These are phyloP conservation scores for Trissoscelio sp. DNA, from an alignment of 2,888 invertebrate species.

Conservation along the genomic window DNA sequence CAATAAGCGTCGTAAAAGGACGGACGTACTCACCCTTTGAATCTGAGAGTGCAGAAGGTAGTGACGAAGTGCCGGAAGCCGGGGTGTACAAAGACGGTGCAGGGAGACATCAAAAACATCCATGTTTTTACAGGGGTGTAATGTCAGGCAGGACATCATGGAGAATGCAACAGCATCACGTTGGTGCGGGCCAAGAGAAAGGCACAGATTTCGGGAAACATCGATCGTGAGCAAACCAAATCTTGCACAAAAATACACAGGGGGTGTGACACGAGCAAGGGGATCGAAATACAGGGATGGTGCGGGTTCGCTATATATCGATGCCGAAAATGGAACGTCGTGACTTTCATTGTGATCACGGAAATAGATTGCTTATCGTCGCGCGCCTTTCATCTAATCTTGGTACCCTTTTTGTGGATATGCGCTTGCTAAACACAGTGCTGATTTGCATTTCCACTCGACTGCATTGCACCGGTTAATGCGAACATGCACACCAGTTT, in stretches of 20 bases:
- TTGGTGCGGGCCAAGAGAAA: conserved; percentile 78
- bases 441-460: conserved; percentile 59
- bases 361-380: conserved; percentile 64
- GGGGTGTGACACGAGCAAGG: neutral
- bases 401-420: conserved; percentile 36
- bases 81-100: conserved; percentile 81
- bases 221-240: conserved; percentile 76
- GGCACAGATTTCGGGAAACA: conserved; percentile 78
- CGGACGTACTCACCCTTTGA: conserved; percentile 81
- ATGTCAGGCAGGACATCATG: conserved; percentile 80
- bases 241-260: conserved; percentile 66
- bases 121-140: conserved; percentile 75
- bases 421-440: conserved; percentile 39
- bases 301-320: conserved; percentile 19
- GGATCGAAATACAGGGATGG: too few species aligned
- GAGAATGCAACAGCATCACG: conserved; percentile 77
- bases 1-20: conserved; percentile 70
- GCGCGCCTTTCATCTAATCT: conserved; percentile 45
- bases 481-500: conserved; percentile 17
- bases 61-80: conserved; percentile 79
- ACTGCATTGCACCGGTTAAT: conserved; percentile 14
- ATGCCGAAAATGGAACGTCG: conserved; percentile 49
- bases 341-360: conserved; percentile 49
- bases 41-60: conserved; percentile 79
- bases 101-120: conserved; percentile 82